Evolutionary conservation across 2,888 invertebrate genomes (phyloP).

Genomic region (Sthenelais limicola): DNA sequence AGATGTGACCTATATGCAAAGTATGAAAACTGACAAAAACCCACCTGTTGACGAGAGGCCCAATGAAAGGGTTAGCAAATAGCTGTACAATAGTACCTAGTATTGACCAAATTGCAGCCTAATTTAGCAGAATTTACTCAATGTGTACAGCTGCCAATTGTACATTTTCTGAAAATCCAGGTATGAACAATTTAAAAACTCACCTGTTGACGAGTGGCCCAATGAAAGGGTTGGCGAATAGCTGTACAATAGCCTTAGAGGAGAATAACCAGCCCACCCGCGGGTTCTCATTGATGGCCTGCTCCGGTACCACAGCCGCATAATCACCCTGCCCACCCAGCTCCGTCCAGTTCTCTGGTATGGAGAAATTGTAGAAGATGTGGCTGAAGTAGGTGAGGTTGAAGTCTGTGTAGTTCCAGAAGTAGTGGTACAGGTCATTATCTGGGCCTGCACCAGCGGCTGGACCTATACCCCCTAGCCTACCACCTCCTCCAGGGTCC

Average conservation of each 20-base stretch:
- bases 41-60: slow-evolving; percentile 77
- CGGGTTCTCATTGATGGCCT: slow-evolving; percentile 44
- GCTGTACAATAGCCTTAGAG: slow-evolving; percentile 86
- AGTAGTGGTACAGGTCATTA: slow-evolving; percentile 2
- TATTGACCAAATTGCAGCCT: too few species aligned
- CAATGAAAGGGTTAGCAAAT: slow-evolving; percentile 83
- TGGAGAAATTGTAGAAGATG: slow-evolving; percentile 34
- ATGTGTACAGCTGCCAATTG: too few species aligned
- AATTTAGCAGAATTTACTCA: too few species aligned
- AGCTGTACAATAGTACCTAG: slow-evolving; percentile 85
- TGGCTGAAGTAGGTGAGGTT: slow-evolving; percentile 29
- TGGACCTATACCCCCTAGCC: background rate
- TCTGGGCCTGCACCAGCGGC: background rate
- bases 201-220: slow-evolving; percentile 78
- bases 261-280: slow-evolving; percentile 74
- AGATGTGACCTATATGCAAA: too few species aligned
- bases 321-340: slow-evolving; percentile 10
- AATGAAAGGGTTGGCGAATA: slow-evolving; percentile 83
- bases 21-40: slow-evolving; percentile 10
- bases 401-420: slow-evolving; percentile 40
- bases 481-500: background rate
- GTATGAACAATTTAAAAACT: slow-evolving; percentile 16
- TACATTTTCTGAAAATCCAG: too few species aligned
- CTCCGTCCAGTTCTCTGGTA: slow-evolving; percentile 4
- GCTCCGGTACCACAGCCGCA: slow-evolving; percentile 36